Conservation (phyloP, 2,113 vertebrate genomes). For the Datnioides undecimradiatus region DNA sequence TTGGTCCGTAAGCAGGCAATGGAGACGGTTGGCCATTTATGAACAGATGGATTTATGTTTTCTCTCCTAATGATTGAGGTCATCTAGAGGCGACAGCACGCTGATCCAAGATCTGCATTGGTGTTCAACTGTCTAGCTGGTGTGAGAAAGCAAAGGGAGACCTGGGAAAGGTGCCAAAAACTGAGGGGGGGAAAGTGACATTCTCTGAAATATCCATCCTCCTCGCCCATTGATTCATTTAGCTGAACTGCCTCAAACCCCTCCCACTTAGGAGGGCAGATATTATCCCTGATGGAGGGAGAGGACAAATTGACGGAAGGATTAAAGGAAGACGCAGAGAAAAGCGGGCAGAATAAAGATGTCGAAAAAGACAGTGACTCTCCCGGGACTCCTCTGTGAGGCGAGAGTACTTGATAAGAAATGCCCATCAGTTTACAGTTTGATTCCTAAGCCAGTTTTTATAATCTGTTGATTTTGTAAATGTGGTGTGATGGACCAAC, state of each 20-base stretch:
- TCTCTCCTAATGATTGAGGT: slow-evolving; percentile 61
- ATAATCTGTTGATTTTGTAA: background rate
- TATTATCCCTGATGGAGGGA: slow-evolving; percentile 58
- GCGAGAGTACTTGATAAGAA: slow-evolving; percentile 24
- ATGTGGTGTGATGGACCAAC: slow-evolving; percentile 47
- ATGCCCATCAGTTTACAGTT: slow-evolving; percentile 23
- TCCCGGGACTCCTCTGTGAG: slow-evolving; percentile 21
- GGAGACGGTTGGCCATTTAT: slow-evolving; percentile 58
- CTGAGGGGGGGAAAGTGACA: slow-evolving; percentile 26
- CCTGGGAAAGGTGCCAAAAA: slow-evolving; percentile 64
- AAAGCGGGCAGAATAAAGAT: slow-evolving; percentile 55
- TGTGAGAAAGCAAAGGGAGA: slow-evolving; percentile 54
- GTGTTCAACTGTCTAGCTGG: slow-evolving; percentile 38
- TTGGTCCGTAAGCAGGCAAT: slow-evolving; percentile 48
- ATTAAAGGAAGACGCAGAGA: slow-evolving; percentile 38
- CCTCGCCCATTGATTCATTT: slow-evolving; percentile 65
- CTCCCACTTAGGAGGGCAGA: slow-evolving; percentile 65
- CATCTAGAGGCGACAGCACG: slow-evolving; percentile 53
- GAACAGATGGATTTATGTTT: slow-evolving; percentile 67
- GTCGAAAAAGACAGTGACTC: slow-evolving; percentile 46
- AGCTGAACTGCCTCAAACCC: slow-evolving; percentile 56
- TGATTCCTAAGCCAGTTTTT: slow-evolving; percentile 2
- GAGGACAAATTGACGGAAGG: slow-evolving; percentile 47
- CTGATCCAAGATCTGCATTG: slow-evolving; percentile 47
- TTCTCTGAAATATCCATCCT: slow-evolving; percentile 54